Percentiles rank a stretch among this genome's conserved stretches.
Conservation (phyloP, 2,113 vertebrate species). For the Eubucco bourcierii region DNA sequence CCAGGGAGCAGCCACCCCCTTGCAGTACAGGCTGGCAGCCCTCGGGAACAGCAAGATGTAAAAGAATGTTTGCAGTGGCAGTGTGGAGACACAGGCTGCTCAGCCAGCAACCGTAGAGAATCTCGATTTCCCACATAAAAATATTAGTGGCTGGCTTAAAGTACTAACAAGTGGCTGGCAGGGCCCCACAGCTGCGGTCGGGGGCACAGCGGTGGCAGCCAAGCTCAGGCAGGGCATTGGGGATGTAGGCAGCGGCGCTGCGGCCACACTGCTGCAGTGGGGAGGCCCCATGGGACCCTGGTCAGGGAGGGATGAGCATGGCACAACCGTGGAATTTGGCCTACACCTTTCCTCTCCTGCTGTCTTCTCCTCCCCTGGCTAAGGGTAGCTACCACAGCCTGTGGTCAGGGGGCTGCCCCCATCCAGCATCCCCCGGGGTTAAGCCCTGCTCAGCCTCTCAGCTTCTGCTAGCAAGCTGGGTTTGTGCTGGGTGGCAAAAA, state of each 20-base stretch:
- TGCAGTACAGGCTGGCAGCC: not conserved
- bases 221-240: not conserved
- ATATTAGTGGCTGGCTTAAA: conserved; percentile 73
- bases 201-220: not conserved
- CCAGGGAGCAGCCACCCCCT: accelerated
- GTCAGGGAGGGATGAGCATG: not conserved
- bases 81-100: conserved; percentile 53
- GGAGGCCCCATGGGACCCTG: not conserved
- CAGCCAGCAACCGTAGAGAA: conserved; percentile 67
- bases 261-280: not conserved
- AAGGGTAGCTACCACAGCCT: not conserved
- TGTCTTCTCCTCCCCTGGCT: not conserved
- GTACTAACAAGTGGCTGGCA: conserved; percentile 68
- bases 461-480: accelerated
- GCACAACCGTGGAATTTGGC: not conserved
- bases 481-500: not conserved
- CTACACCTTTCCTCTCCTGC: accelerated
- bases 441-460: accelerated
- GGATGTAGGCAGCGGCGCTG: conserved; percentile 53
- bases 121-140: conserved; percentile 75
- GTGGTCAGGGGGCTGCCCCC: not conserved
- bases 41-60: not conserved
- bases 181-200: conserved; percentile 59
- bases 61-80: not conserved
- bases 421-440: not conserved